Conservation (phyloP, 2,888 invertebrate species). For the Lucinisca nassula region DNA sequence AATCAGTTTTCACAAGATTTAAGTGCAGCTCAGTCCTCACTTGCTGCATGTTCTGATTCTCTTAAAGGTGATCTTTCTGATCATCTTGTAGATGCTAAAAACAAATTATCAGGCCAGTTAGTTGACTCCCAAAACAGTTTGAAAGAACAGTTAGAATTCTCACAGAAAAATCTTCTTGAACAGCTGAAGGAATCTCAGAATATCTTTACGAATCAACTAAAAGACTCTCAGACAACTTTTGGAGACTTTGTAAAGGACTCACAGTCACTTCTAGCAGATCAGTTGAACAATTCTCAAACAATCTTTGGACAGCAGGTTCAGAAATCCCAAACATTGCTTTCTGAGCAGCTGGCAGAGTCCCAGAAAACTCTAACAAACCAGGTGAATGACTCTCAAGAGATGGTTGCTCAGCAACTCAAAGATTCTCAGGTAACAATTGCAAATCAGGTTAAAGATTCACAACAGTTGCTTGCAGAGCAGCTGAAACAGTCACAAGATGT, state of each 20-base stretch:
- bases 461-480: conserved; percentile 64
- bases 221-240: conserved; percentile 63
- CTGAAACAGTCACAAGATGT: conserved; percentile 63
- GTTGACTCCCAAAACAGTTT: conserved; percentile 55
- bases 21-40: conserved; percentile 50
- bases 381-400: conserved; percentile 59
- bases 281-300: conserved; percentile 62
- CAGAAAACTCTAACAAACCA: conserved; percentile 61
- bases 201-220: conserved; percentile 49
- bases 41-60: conserved; percentile 44
- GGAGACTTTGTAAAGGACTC: conserved; percentile 67
- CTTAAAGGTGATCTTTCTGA: conserved; percentile 52
- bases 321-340: conserved; percentile 63
- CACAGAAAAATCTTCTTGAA: conserved; percentile 51
- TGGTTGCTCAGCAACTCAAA: conserved; percentile 62
- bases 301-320: conserved; percentile 66
- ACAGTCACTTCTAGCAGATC: conserved; percentile 54
- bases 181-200: conserved; percentile 59
- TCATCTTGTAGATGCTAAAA: conserved; percentile 46
- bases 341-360: conserved; percentile 62
- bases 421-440: conserved; percentile 63
- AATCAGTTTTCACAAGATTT: conserved; percentile 59
- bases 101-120: conserved; percentile 40
- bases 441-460: conserved; percentile 63
- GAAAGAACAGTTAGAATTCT: conserved; percentile 44